Evolutionary conservation across 2,797 vertebrate species (phyloP).

Genomic region (Kryptopterus vitreolus): DNA sequence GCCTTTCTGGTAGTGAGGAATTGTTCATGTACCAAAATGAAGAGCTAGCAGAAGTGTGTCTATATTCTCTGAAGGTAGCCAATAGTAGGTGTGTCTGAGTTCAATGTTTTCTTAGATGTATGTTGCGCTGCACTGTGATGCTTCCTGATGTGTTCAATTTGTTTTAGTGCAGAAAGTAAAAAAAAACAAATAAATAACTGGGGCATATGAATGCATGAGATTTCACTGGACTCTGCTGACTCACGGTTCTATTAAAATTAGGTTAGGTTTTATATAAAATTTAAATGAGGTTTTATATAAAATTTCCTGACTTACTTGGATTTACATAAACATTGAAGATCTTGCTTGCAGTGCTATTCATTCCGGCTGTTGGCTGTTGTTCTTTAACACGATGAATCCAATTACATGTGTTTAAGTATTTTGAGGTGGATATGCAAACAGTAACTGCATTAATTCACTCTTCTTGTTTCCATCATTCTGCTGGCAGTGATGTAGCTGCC

Average conservation of each 20-base stretch:
- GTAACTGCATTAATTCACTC: slow-evolving; percentile 53
- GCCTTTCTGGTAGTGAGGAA: background rate
- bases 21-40: background rate
- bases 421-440: slow-evolving; percentile 69
- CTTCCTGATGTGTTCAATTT: background rate
- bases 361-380: background rate
- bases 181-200: slow-evolving; percentile 7
- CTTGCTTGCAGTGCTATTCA: background rate
- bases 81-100: background rate
- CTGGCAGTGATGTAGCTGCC: slow-evolving; percentile 44
- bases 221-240: background rate
- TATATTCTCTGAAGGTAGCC: background rate
- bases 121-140: background rate
- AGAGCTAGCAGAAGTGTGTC: background rate
- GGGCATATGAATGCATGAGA: background rate
- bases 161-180: background rate
- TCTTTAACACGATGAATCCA: background rate
- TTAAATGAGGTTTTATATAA: background rate
- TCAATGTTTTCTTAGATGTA: background rate
- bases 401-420: slow-evolving; percentile 10
- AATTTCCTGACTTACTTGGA: background rate
- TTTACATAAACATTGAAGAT: background rate
- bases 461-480: slow-evolving; percentile 26
- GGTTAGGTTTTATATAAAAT: background rate
- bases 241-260: background rate